Evolutionary conservation across 92 coral and sea anemone species (phyloP).

Genomic region (Hydrozoanthus gracilis): DNA sequence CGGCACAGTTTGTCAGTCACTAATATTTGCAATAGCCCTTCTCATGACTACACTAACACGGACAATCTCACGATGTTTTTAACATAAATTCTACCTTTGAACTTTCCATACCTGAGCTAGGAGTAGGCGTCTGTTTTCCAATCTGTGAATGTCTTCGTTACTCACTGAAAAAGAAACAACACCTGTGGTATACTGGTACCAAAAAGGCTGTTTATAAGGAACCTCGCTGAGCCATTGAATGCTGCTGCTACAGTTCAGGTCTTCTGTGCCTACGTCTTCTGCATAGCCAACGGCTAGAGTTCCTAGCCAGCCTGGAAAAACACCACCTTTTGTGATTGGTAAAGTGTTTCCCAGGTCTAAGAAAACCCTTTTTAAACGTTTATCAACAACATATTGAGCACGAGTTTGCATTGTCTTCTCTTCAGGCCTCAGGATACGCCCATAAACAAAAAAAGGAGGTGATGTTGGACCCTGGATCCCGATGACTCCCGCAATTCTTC

Average conservation of each 20-base stretch:
- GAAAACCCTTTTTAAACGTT: conserved; percentile 20
- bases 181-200: conserved; percentile 70
- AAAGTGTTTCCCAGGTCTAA: conserved; percentile 79
- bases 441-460: conserved; percentile 63
- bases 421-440: conserved; percentile 59
- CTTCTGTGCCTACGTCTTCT: not conserved
- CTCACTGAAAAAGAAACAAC: conserved; percentile 62
- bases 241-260: conserved; percentile 54
- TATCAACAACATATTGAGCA: conserved; percentile 68
- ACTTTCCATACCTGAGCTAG: conserved; percentile 64
- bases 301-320: conserved; percentile 23
- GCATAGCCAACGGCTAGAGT: conserved; percentile 53
- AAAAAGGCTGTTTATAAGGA: conserved; percentile 21
- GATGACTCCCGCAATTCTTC: conserved; percentile 72
- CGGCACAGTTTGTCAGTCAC: too few relatives aligned
- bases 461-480: conserved; percentile 68
- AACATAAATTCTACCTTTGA: not conserved
- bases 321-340: conserved; percentile 56
- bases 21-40: too few relatives aligned
- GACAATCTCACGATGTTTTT: not conserved
- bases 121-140: conserved; percentile 51
- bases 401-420: not conserved
- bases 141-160: conserved; percentile 39
- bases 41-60: not conserved
- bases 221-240: conserved; percentile 68